Base-by-base conservation (phyloP, 2,888 invertebrate species). In the Tipula unca region DNA sequence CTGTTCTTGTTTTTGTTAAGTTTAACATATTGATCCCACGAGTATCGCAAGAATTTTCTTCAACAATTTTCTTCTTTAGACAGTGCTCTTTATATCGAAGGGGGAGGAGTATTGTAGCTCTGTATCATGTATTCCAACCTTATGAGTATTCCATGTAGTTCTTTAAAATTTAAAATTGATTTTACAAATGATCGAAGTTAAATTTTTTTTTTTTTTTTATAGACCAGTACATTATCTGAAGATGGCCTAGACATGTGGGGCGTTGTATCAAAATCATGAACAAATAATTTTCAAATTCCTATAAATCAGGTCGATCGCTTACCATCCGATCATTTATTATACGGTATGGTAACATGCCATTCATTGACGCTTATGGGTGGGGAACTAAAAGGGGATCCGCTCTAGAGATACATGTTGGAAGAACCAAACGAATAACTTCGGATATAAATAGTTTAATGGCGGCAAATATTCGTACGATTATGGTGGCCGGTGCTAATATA, bases 241-340 rank as follows among this genome's bases (percentile, higher is more conserved):
- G 99, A 99, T 89, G 98, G 99, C 0, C 91, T 99, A 32, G 98
- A 98, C 91, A 95, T 99, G 94, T 96, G 97, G 94, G 98, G 98
- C 69, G 95, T 97, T 3, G 95, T 98, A 1, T 95, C 97, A 0
- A 92, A 89, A 89, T 92, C 87, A 89, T 90, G 87, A 86, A 90
- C 90, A 14, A 91, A 91, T 89, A 91, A 87, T 87, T 92, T 93
- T 88, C 91, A 91, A 88, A 89, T 90, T 85, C 91, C 92, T 0
- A 89, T 92, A 0, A 90, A 89, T 86, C 90, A 92, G 86, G 90
- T 93, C 8, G 91, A 91, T 83, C 89, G 90, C n/a, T 88, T 92
- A 85, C 90, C 91, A 0, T 91, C 89, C 84, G 91, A 92, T 87
- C 87, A 91, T 87, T 90, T 91, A 69, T 87, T 91, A 3, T 91